Base-by-base conservation (phyloP, 2,888 invertebrate genomes). In the Hirtodrosophila histrioides region DNA sequence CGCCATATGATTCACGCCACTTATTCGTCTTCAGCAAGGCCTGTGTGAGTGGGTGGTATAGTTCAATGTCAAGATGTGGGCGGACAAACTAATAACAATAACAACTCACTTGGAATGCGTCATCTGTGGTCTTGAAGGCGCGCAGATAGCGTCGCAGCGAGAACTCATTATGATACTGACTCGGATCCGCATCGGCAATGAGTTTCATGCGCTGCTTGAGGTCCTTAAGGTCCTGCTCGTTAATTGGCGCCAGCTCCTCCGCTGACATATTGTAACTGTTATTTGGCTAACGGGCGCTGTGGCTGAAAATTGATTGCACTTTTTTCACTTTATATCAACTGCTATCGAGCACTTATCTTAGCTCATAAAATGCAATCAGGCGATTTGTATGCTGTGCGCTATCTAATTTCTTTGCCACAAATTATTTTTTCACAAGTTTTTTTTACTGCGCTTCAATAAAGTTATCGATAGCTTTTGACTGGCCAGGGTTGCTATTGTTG, bases 1-100 rank as follows among this genome's bases (percentile, higher is more conserved):
- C 95, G 48, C 94, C 95, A 92, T 95, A 96, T 74, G 95, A 95
- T 49, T 92, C 92, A 69, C 95, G 93, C 96, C 96, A 96, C 91
- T 95, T 95, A 89, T 96, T 95, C 45, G 95, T 95, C 92, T 95
- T 96, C 65, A 96, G 90, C 82, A 96, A 93, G 51, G 95, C 95
- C 95, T 95, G 85, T 10, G 23, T 23, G 39, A 40, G 37, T 40
- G 51, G 50, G 51, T 35, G 56, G 50, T 27, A 27, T 36, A 60
- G 49, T 44, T 75, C 75, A 78, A 75, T 75, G 75, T 62, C 75
- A 75, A 60, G 57, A 49, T 57, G 75, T 70, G 55, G 57, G 49
- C 44, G 55, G 39, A 24, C n/a, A n/a, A n/a, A n/a, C n/a, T n/a
- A 55, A n/a, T 17, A 17, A 50, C 33, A 51, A n/a, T n/a, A n/a